Conservation (phyloP, 1,140 invertebrate species). For the Aphaenogaster rudis region DNA sequence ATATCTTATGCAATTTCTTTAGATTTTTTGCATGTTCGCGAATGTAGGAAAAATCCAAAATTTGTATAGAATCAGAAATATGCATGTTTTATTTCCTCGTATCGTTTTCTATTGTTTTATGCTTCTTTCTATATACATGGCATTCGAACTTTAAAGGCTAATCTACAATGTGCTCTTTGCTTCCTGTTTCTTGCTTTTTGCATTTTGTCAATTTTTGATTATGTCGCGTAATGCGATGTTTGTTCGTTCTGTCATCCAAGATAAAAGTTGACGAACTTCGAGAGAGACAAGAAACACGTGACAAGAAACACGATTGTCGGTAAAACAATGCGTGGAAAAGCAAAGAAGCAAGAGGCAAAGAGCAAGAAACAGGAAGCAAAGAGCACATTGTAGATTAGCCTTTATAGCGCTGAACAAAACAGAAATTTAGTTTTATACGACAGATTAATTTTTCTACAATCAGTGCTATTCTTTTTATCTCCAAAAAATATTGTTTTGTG, state of each 20-base stretch:
- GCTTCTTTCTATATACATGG: background rate
- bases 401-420: background rate
- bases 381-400: too few species aligned
- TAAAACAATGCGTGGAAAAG: too few species aligned
- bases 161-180: too few species aligned
- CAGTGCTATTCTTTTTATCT: background rate
- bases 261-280: too few species aligned
- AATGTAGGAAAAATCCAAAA: constrained; percentile 18
- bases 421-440: background rate
- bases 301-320: too few species aligned
- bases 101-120: constrained; percentile 23
- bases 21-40: constrained; percentile 10
- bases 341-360: too few species aligned
- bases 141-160: background rate
- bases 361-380: too few species aligned
- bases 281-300: too few species aligned
- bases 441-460: background rate
- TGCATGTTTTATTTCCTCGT: constrained; percentile 7
- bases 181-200: too few species aligned
- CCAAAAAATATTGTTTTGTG: constrained; percentile 3
- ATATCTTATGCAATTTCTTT: constrained; percentile 33
- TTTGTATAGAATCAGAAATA: constrained; percentile 34
- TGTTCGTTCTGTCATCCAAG: too few species aligned
- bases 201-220: too few species aligned
- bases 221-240: too few species aligned